phyloP scores from a whole-genome alignment of 1,140 invertebrate genomes.

The Aporrectodea caliginosa region DNA sequence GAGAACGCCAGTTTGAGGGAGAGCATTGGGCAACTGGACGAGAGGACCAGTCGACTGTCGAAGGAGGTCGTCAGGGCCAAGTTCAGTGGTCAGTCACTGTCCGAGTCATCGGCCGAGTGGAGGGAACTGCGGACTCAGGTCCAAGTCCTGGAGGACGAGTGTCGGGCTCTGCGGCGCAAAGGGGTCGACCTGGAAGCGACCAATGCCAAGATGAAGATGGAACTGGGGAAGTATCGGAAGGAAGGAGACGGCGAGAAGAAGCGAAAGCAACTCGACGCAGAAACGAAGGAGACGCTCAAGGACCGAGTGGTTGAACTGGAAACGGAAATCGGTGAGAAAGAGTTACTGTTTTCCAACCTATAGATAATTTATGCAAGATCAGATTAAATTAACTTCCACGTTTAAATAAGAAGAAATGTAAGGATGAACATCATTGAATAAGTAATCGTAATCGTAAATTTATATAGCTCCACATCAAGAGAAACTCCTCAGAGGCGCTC shows the following conservation, averaged over 20 bases:
- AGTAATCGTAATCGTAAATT: no score
- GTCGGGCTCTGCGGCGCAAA: conserved; percentile 29
- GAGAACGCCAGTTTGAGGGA: conserved; percentile 56
- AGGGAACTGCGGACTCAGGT: conserved; percentile 34
- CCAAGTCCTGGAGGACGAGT: conserved; percentile 34
- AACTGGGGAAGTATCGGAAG: conserved; percentile 16
- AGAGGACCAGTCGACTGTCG: conserved; percentile 36
- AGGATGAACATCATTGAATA: no score
- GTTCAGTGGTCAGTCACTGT: conserved; percentile 11
- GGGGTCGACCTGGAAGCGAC: conserved; percentile 36
- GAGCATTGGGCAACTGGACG: conserved; percentile 63
- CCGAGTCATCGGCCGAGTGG: conserved; percentile 48
- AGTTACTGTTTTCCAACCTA: no score
- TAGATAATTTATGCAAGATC: no score
- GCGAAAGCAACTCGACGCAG: conserved; percentile 11
- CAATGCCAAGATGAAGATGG: conserved; percentile 26
- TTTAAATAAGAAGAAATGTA: no score
- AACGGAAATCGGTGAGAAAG: conserved; percentile 49
- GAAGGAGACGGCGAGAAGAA: conserved; percentile 24
- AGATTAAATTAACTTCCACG: no score
- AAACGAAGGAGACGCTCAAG: conserved; percentile 35
- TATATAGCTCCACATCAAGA: no score
- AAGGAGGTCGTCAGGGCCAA: conserved; percentile 17
- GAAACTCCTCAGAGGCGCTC: no score
- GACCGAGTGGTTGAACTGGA: conserved; percentile 48